phyloP scores from a whole-genome alignment of 2,797 vertebrate genomes.

The Silurus lanzhouensis region DNA sequence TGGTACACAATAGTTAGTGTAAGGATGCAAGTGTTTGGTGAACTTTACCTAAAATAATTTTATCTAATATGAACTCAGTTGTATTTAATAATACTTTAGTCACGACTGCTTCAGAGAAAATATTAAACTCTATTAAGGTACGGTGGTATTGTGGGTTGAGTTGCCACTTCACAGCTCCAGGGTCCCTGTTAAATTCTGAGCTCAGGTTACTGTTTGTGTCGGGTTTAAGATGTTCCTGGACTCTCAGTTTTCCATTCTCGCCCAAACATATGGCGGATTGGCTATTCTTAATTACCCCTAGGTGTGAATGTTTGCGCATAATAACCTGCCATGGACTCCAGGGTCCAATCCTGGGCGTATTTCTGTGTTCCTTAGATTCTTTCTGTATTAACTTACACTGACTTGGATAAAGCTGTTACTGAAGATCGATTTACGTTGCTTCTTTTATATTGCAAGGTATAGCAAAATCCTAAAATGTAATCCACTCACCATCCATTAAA shows the following conservation, averaged over 20 bases:
- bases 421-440: background rate
- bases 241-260: background rate
- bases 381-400: background rate
- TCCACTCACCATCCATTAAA: background rate
- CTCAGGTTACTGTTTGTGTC: conserved; percentile 16
- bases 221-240: background rate
- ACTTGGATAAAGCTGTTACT: background rate
- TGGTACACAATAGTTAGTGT: background rate
- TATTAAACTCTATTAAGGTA: background rate
- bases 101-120: background rate
- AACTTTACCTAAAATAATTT: background rate
- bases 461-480: background rate
- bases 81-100: too few relatives aligned
- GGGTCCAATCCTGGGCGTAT: background rate
- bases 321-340: background rate
- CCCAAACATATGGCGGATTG: background rate
- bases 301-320: background rate
- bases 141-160: background rate
- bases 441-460: background rate
- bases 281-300: background rate
- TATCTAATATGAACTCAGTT: background rate
- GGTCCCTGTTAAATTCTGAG: background rate
- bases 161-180: background rate
- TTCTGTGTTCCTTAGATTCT: background rate
- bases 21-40: background rate